Percentiles rank a stretch among this genome's conserved stretches.
Conservation (phyloP, 2,888 invertebrate species). For the Leptura quadrifasciata region DNA sequence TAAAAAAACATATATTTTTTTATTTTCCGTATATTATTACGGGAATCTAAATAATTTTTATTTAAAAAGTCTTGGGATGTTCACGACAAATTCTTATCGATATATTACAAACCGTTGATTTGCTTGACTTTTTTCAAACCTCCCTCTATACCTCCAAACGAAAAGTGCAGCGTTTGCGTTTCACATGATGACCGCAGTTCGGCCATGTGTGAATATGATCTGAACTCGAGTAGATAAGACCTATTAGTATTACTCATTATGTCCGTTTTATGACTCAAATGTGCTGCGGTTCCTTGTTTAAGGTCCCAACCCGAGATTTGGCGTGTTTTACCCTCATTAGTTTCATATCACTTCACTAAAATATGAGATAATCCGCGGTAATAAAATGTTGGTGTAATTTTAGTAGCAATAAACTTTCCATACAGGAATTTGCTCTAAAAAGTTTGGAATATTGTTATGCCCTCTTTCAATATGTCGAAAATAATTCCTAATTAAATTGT, state of each 20-base stretch:
- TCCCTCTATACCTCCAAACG: not conserved
- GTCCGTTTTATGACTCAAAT: constrained; percentile 65
- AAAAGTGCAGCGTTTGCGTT: constrained; percentile 39
- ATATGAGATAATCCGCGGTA: constrained; percentile 33
- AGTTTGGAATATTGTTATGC: not conserved
- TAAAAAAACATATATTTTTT: too few relatives aligned
- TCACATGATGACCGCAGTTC: constrained; percentile 51
- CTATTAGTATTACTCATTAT: constrained; percentile 68
- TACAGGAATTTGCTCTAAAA: too few relatives aligned
- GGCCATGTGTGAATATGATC: constrained; percentile 66
- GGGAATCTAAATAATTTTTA: too few relatives aligned
- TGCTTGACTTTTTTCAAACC: not conserved
- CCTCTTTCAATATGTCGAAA: not conserved
- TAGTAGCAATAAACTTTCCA: constrained; percentile 10
- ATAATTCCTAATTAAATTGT: not conserved
- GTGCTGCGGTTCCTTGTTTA: constrained; percentile 50
- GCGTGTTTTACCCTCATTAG: constrained; percentile 43
- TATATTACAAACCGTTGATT: too few relatives aligned
- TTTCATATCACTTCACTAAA: constrained; percentile 40
- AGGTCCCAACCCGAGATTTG: constrained; percentile 48
- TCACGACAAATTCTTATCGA: too few relatives aligned
- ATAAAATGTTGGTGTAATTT: constrained; percentile 35
- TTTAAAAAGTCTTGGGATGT: too few relatives aligned
- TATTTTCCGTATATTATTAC: too few relatives aligned
- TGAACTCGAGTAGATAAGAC: constrained; percentile 61